Evolutionary conservation across 2,113 vertebrate species (phyloP), one percentile per base, ranked within the genome.

Genomic region (Amphiprion ocellaris): DNA sequence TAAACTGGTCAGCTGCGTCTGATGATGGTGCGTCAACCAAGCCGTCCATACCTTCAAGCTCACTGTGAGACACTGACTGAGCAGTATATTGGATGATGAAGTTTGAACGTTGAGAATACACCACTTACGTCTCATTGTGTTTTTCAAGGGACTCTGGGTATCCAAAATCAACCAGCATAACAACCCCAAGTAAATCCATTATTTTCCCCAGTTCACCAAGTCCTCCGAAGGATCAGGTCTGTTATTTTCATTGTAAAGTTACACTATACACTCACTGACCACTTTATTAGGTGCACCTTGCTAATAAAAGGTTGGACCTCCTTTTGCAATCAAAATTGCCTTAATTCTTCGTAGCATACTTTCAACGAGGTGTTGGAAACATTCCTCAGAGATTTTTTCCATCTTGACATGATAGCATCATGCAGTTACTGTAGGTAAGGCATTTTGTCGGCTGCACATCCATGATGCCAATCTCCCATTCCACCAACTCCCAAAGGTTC

Each of bases 61-160:
- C 41, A 54, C 52, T 1, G 94, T 95, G 83, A 85, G 92, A 5
- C 66, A 5, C 59, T 14, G 26, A 68, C 24, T 4, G 10, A 73
- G 30, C 0, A 49, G 16, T 4, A 52, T 16, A 37, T 15, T 23
- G 41, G 0, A 41, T 12, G 2, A 5, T 2, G 9, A 16, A 4
- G 9, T 54, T 71, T 69, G 26, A 23, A 56, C 53, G 30, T 23
- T 17, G 8, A 58, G 1, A 14, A 46, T 26, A 12, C 11, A 37
- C 4, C 33, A 11, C 47, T 66, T 14, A 66, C 39, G 10, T 69
- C 11, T 75, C 46, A 9, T 24, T 84, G 9, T 59, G 4, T 65
- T n/a, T 79, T 6, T 74, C 28, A 8, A 89, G 84, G 28, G 62
- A 59, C 17, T 15, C 60, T 21, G 4, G 2, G 0, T 5, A 21